These are phyloP conservation scores for Vanessa atalanta DNA, from an alignment of 1,140 invertebrate genomes.

Conservation along the genomic window DNA sequence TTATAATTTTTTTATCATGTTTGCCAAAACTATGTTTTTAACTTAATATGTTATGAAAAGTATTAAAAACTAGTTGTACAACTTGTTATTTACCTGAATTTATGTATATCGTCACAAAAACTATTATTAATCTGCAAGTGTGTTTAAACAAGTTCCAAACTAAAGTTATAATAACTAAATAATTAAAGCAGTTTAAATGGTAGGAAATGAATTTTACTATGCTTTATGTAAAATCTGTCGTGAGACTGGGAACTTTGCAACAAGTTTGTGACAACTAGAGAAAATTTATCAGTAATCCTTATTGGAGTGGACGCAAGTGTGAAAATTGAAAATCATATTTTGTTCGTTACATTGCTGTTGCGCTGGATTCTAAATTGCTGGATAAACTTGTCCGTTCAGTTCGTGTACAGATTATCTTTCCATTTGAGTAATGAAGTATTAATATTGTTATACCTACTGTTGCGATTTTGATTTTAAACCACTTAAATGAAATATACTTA, in stretches of 20 bases:
- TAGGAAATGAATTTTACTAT: background rate
- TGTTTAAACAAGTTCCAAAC: background rate
- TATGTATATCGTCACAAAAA: too few relatives aligned
- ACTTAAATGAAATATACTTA: too few relatives aligned
- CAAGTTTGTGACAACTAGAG: background rate
- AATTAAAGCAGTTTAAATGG: background rate
- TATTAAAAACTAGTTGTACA: too few relatives aligned
- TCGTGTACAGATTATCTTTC: background rate
- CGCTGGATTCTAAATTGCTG: background rate
- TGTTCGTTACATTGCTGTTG: background rate
- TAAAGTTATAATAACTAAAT: background rate
- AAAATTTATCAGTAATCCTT: background rate
- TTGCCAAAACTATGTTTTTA: too few relatives aligned
- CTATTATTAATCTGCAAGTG: too few relatives aligned
- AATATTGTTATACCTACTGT: background rate
- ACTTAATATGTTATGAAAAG: too few relatives aligned
- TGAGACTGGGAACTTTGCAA: background rate
- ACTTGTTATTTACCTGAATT: too few relatives aligned
- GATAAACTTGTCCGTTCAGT: background rate
- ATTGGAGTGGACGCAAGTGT: background rate
- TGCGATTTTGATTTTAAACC: too few relatives aligned
- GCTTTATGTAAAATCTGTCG: constrained; percentile 4
- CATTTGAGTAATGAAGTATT: background rate
- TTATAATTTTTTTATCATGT: too few relatives aligned
- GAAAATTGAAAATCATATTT: background rate